Base-by-base conservation (phyloP, 2,888 invertebrate species). In the Orthosia cruda region DNA sequence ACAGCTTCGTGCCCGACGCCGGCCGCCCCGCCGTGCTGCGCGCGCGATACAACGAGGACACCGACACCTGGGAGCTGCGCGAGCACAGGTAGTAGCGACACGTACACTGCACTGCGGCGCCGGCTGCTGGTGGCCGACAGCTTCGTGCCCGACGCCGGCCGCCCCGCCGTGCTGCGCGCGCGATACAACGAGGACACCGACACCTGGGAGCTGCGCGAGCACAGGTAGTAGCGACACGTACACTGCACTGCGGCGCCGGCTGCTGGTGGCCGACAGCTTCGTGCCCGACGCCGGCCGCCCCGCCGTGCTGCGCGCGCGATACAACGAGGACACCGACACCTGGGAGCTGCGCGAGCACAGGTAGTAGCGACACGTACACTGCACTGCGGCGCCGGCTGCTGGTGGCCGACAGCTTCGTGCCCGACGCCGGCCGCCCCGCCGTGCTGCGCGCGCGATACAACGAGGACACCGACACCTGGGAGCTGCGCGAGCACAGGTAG, bases 141-240 rank as follows among this genome's bases (percentile, higher is more conserved):
- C 26, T 26, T 26, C 26, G 26, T 26, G 26, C 26, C 26, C 97
- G 97, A 66, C 97, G 97, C 58, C 97, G 98, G n/a, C 96, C 72
- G 97, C 97, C 90, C 97, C 88, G 97, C 98, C 32, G 95, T 96
- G 71, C 93, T 96, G 64, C 96, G 26, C 94, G 96, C 20, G 94
- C 93, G 54, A 93, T 94, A 83, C 94, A 52, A 52, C 52, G 52
- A 52, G 52, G 95, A 3, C 96, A 94, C 74, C 96, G 97, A 52
- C 52, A 52, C 52, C 52, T 52, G 52, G 52, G 52, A 52, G 52
- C 52, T 52, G 52, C 52, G 52, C 52, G 52, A 52, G n/a, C 52
- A 52, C 52, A 52, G 52, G 52, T 52, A 52, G 52, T 52, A 52
- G 52, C n/a, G 52, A 52, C 52, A 52, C 52, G n/a, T 52, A 26